Conservation (phyloP, 2,888 invertebrate genomes). For the Zonitis immaculata region DNA sequence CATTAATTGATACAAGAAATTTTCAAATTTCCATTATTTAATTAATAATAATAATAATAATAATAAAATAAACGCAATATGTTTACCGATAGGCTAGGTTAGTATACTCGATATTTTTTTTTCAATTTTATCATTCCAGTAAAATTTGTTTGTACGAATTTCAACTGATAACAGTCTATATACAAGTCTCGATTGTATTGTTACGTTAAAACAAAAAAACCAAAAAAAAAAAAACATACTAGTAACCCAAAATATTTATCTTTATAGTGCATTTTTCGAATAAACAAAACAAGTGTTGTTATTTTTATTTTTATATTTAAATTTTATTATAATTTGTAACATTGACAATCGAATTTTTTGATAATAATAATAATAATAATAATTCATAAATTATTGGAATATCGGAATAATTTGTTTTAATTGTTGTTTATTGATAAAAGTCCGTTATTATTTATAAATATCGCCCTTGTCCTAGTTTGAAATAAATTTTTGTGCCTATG, state of each 20-base stretch:
- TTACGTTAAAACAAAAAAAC: constrained; percentile 1
- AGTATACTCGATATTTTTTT: constrained; percentile 25
- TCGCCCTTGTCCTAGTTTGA: constrained; percentile 41
- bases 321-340: background rate
- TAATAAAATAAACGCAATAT: no score
- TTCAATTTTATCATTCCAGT: background rate
- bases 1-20: no score
- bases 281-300: constrained; percentile 15
- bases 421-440: no score
- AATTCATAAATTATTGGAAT: no score
- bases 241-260: constrained; percentile 1
- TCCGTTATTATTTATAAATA: constrained; percentile 10
- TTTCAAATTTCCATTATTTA: no score
- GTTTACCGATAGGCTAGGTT: constrained; percentile 32
- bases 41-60: no score
- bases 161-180: constrained; percentile 1
- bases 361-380: no score
- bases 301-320: no score
- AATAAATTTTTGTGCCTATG: constrained; percentile 36
- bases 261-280: background rate
- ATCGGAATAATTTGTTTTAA: no score
- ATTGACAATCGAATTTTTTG: constrained; percentile 11
- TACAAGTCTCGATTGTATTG: background rate
- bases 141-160: constrained; percentile 16
- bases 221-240: no score